Percentiles rank a stretch among this genome's conserved stretches.
Conservation (phyloP, 23 tunicate genomes). For the Styela plicata region DNA sequence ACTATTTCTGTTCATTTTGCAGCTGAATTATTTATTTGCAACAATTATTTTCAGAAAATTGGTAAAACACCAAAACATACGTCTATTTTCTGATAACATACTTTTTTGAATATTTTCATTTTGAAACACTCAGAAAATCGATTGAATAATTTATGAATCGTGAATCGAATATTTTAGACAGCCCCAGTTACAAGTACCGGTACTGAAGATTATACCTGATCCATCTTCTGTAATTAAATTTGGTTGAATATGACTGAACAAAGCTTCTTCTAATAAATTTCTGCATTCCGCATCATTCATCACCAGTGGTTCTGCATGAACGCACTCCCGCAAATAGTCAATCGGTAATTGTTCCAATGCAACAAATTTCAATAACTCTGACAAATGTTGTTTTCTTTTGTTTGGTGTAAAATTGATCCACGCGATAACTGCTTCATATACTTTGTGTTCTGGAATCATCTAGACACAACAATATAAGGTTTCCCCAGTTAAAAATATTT, state of each 20-base stretch:
- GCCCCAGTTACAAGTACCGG: no score
- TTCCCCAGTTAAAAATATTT: no score
- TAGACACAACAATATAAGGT: no score
- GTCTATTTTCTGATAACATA: no score
- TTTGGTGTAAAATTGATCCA: constrained; percentile 15
- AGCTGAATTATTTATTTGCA: no score
- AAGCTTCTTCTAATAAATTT: constrained; percentile 13
- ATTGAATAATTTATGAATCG: no score
- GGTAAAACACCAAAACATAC: no score
- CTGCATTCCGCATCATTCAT: constrained; percentile 23
- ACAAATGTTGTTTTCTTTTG: constrained; percentile 6
- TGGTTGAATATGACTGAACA: constrained; percentile 18
- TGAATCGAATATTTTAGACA: no score
- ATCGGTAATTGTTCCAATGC: constrained; percentile 15
- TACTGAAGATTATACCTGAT: constrained; percentile 13
- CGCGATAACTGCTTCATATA: constrained; percentile 24
- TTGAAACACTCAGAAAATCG: no score
- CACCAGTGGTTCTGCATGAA: constrained; percentile 20
- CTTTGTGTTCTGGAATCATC: constrained; percentile 28
- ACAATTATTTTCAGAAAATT: no score
- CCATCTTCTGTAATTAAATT: constrained; percentile 12
- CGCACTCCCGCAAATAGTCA: neutral
- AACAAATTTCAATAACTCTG: constrained; percentile 16
- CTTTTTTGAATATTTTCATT: no score
- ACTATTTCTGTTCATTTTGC: no score